Conservation (phyloP, 2,888 invertebrate genomes). For the Griposia aprilina region DNA sequence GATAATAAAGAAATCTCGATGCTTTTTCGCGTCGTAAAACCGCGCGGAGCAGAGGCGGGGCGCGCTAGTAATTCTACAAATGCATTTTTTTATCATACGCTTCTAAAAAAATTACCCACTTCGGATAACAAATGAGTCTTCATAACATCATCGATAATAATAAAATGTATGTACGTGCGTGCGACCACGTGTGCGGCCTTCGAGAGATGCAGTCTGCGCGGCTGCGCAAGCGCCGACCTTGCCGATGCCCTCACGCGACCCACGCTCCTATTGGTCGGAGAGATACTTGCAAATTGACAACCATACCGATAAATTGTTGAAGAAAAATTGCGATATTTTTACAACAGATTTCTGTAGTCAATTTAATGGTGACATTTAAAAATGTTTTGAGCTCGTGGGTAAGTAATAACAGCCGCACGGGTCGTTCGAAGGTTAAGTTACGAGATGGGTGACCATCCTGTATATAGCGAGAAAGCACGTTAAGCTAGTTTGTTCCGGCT, state of each 20-base stretch:
- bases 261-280: conserved; percentile 47
- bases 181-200: conserved; percentile 67
- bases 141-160: conserved; percentile 58
- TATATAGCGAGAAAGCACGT: not conserved
- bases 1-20: not conserved
- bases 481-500: not conserved
- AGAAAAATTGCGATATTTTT: conserved; percentile 27
- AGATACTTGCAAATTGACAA: conserved; percentile 48
- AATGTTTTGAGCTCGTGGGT: not conserved
- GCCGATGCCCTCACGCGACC: conserved; percentile 64
- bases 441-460: not conserved
- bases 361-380: conserved; percentile 13
- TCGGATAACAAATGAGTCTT: conserved; percentile 35
- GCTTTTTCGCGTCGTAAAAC: not conserved
- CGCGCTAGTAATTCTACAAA: not conserved
- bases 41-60: not conserved
- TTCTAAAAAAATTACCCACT: not conserved
- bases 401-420: not conserved
- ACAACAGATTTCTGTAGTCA: not conserved
- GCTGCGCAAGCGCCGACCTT: conserved; percentile 64
- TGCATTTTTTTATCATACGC: not conserved
- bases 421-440: too few relatives aligned
- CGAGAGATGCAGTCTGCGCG: conserved; percentile 65
- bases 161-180: conserved; percentile 56
- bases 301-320: conserved; percentile 28